Base-by-base conservation (phyloP, 2,797 vertebrate genomes). In the Delichon dasypus region DNA sequence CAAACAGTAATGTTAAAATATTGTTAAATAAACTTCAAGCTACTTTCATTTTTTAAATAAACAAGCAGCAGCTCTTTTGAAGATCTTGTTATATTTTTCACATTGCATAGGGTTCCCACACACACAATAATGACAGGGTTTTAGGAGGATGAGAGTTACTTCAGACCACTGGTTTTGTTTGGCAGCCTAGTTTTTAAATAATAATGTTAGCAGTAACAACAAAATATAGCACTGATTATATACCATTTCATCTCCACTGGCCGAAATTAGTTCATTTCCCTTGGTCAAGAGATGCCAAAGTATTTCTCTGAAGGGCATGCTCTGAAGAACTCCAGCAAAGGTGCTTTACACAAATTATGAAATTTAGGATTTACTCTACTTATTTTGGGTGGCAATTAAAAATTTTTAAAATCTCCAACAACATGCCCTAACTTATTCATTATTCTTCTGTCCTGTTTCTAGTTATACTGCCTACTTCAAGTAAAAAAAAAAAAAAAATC, bases 211-310 rank as follows among this genome's bases (percentile, higher is more conserved):
- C 96, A 97, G 95, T 97, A 97, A 96, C 94, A 97, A 97, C 73
- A 96, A 97, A 97, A 97, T 95, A 96, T 75, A 97, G 97, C 91
- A 78, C 94, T 97, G 97, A 96, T 97, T 97, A 95, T 85, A 97
- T 64, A 89, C 76, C 92, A 95, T 94, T 91, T 92, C 20, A 70
- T 89, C 61, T 86, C 93, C 48, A 74, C 11, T 30, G 76, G 85
- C 76, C 20, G 12, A 30, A 45, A 93, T 87, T 80, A 84, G 85
- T 95, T 96, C 70, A 91, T 85, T 95, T 94, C 79, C 86, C 86
- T 62, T 47, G 38, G 64, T 72, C 60, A 74, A 70, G 78, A 88
- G 55, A 81, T 51, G 61, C 38, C 78, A 71, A 88, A 89, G 34
- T 16, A 65, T 29, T 79, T 47, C 26, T 79, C 67, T 48, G 38